Evolutionary conservation across 1,140 invertebrate genomes (phyloP).

Genomic region (Aethina tumida): DNA sequence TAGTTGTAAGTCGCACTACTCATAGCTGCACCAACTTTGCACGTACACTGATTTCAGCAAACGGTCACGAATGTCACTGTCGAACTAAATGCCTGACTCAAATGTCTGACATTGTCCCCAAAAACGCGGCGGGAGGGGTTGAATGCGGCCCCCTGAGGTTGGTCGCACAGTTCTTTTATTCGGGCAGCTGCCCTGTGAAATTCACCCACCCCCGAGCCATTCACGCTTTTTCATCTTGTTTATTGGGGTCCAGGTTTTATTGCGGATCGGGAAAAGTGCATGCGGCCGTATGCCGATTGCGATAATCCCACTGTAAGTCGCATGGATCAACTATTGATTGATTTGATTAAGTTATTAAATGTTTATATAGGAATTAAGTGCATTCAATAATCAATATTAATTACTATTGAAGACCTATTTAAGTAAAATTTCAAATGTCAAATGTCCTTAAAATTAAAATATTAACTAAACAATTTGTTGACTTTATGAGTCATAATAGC

Average conservation of each 20-base stretch:
- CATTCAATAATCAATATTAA: no score
- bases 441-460: no score
- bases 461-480: no score
- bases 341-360: no score
- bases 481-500: no score
- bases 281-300: no score
- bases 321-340: no score
- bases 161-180: conserved; percentile 34
- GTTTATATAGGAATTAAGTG: no score
- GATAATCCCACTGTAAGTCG: no score
- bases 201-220: conserved; percentile 32
- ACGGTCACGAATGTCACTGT: conserved; percentile 8
- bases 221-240: conserved; percentile 32
- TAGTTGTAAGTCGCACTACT: conserved; percentile 10
- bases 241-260: conserved; percentile 24
- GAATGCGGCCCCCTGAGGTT: conserved; percentile 32
- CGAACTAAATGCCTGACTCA: conserved; percentile 28
- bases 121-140: conserved; percentile 26
- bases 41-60: conserved; percentile 4
- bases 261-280: conserved; percentile 30
- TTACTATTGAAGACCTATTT: no score
- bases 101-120: conserved; percentile 35
- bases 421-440: no score
- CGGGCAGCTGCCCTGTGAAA: conserved; percentile 34
- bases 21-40: conserved; percentile 7